Percentiles rank a stretch among this genome's conserved stretches.
These are phyloP conservation scores for Theodoxus fluviatilis DNA, from an alignment of 2,888 invertebrate species.

Conservation along the genomic window DNA sequence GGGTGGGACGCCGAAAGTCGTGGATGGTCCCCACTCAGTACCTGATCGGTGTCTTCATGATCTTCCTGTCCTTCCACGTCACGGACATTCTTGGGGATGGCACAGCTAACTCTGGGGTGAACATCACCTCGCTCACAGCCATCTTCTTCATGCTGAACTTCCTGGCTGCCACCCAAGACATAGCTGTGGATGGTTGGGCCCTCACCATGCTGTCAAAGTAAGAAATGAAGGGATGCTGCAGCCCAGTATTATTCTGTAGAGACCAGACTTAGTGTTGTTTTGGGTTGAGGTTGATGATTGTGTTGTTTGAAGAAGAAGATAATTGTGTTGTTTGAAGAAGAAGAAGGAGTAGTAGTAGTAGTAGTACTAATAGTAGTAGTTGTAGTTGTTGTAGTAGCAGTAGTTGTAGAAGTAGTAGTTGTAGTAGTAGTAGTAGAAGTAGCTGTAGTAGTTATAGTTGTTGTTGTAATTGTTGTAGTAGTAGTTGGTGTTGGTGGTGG, in stretches of 20 bases:
- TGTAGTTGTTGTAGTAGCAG: no score
- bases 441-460: no score
- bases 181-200: constrained; percentile 99
- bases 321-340: neutral
- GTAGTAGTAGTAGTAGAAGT: no score
- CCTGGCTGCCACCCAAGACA: constrained; percentile 98
- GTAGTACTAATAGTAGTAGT: no score
- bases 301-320: no score
- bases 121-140: constrained; percentile 72
- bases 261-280: neutral
- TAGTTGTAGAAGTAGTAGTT: no score
- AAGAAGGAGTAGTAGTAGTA: no score
- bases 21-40: constrained; percentile 92
- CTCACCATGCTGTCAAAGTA: constrained; percentile 95
- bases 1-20: constrained; percentile 90
- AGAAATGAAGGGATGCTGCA: constrained; percentile 5
- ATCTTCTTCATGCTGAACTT: constrained; percentile 93
- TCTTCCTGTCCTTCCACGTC: constrained; percentile 76
- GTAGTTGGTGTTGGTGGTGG: no score
- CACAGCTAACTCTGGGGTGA: constrained; percentile 33
- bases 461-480: no score
- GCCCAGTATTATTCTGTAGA: neutral
- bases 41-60: constrained; percentile 85
- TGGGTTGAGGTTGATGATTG: neutral
- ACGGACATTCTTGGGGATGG: constrained; percentile 77